phyloP scores from a whole-genome alignment of 1,140 invertebrate species.

The Tetraneura akinire region DNA sequence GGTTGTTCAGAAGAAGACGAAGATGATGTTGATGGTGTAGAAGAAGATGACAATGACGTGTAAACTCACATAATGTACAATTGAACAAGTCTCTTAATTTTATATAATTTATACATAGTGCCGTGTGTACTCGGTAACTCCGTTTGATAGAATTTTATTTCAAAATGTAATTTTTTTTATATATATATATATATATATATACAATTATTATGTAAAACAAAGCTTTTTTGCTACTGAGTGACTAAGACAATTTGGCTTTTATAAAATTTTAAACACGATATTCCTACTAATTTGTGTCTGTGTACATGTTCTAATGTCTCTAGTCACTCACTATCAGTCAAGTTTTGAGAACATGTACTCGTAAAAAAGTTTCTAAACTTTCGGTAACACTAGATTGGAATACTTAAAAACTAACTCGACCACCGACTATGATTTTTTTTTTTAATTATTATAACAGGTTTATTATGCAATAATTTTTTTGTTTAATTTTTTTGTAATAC shows the following conservation, averaged over 20 bases:
- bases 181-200: conserved; percentile 31
- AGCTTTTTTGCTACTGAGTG: conserved; percentile 51
- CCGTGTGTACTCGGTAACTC: conserved; percentile 49
- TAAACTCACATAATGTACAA: conserved; percentile 51
- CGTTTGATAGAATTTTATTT: conserved; percentile 49
- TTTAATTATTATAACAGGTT: conserved; percentile 31
- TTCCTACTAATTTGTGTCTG: conserved; percentile 48
- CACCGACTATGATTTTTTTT: conserved; percentile 34
- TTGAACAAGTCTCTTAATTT: conserved; percentile 52
- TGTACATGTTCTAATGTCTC: conserved; percentile 46
- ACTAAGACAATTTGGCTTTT: conserved; percentile 42
- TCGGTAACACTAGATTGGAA: conserved; percentile 42
- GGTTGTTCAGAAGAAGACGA: conserved; percentile 44
- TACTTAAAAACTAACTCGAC: conserved; percentile 47
- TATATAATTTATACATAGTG: conserved; percentile 51
- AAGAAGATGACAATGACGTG: conserved; percentile 46
- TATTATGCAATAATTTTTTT: conserved; percentile 34
- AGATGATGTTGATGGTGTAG: conserved; percentile 21
- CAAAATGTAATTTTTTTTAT: conserved; percentile 51
- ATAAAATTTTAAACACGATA: conserved; percentile 20
- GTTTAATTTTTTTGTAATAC: conserved; percentile 39
- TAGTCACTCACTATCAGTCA: conserved; percentile 50
- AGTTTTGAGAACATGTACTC: conserved; percentile 47
- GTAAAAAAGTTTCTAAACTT: conserved; percentile 38
- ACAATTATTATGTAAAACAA: conserved; percentile 25